Conservation (phyloP, 2,113 vertebrate species). For the Lepidothrix coronata region DNA sequence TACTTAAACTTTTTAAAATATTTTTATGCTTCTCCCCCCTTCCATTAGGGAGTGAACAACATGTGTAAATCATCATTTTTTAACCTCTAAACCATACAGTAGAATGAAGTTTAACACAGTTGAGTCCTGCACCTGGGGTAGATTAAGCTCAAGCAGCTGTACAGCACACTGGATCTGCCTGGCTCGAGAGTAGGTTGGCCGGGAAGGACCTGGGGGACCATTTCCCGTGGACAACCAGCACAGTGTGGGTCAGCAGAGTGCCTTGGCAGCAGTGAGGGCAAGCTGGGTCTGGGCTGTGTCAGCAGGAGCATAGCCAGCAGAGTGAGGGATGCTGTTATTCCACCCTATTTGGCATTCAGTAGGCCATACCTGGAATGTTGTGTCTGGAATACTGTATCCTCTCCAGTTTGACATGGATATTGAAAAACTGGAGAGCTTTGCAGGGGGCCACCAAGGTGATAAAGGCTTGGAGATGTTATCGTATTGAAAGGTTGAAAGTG, state of each 20-base stretch:
- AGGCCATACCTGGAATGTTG: not conserved
- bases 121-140: not conserved
- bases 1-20: not conserved
- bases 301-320: not conserved
- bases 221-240: not conserved
- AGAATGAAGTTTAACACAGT: not conserved
- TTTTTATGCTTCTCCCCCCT: not conserved
- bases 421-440: not conserved
- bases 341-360: not conserved
- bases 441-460: not conserved
- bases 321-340: not conserved
- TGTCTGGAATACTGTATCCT: not conserved
- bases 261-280: not conserved
- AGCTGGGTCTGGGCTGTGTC: not conserved
- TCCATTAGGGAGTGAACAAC: not conserved
- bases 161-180: not conserved
- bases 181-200: not conserved
- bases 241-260: not conserved
- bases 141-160: not conserved
- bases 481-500: not conserved
- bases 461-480: not conserved
- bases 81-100: not conserved
- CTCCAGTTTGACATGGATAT: not conserved
- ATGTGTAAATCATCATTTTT: not conserved
- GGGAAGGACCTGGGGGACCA: not conserved